Evolutionary conservation across 2,888 invertebrate genomes (phyloP), one percentile per base, ranked within the genome.

Genomic region (Acleris holmiana): DNA sequence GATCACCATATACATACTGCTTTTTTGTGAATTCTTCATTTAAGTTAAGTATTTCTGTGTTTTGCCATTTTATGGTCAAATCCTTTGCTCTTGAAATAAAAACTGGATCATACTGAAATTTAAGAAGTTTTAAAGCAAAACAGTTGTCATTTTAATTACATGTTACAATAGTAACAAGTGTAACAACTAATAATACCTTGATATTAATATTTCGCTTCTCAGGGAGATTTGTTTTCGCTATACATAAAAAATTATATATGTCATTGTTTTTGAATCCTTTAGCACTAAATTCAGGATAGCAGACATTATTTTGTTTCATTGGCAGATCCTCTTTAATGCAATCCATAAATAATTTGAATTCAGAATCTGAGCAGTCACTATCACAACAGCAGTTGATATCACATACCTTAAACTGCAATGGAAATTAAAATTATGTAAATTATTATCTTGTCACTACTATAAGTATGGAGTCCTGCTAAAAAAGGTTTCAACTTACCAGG

Each of bases 371-470:
- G 78, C 97, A 98, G 73, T 97, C 96, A 53, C 75, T 77, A 82
- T 98, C 97, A 83, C 98, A 98, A 79, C 97, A 97, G 79, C 97
- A 98, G 82, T 97, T 96, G 59, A 97, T 93, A 84, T 98, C 97
- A 86, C 98, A 98, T 44, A 91, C 87, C 72, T 91, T 87, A 55
- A 85, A 84, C 95, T 96, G 82, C 7, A 86, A 85, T 55, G 58
- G 68, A 53, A 65, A 68, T 44, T 13, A 35, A 51, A n/a, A 46
- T 60, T 19, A 19, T 51, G 35, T 29, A 63, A 59, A 6, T 51
- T 49, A 49, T 40, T 23, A 51, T 29, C 0, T 40, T 23, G 49
- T 29, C 0, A 8, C 0, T 29, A 25, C 8, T 8, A 8, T 50
- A n/a, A 15, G 7, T 40, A 18, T 53, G 40, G 15, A 21, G 21